phyloP scores from a whole-genome alignment of 2,797 vertebrate genomes.

The Hephaestus fuliginosus region DNA sequence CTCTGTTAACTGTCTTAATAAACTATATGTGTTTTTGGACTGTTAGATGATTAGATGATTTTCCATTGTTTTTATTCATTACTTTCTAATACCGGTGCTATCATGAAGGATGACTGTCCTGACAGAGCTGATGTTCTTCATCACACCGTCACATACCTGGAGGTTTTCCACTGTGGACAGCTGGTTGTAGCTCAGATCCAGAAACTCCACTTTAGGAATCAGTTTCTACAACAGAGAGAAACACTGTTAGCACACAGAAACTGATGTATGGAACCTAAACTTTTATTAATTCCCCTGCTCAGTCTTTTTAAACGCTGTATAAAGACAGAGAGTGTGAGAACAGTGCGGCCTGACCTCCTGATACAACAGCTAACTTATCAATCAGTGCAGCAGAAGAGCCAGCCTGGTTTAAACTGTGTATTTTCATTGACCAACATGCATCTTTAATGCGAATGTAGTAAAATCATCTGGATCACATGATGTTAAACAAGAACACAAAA shows the following conservation, averaged over 20 bases:
- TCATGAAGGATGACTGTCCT: background rate
- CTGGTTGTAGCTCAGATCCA: constrained; percentile 96
- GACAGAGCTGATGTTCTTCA: background rate
- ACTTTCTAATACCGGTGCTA: background rate
- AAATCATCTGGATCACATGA: background rate
- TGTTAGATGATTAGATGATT: background rate
- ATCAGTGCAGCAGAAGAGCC: background rate
- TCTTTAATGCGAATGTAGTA: background rate
- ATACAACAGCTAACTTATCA: background rate
- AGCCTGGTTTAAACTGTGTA: background rate
- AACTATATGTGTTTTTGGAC: background rate
- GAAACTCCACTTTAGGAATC: constrained; percentile 95
- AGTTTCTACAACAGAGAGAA: constrained; percentile 87
- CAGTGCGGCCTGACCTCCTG: background rate
- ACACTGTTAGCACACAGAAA: background rate
- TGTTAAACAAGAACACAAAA: background rate
- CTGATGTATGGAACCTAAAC: background rate
- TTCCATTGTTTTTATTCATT: too few relatives aligned
- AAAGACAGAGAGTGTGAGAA: background rate
- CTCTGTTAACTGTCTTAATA: background rate
- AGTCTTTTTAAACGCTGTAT: background rate
- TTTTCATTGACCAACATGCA: background rate
- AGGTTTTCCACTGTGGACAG: constrained; percentile 93
- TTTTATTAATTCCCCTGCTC: background rate
- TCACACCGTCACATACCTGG: constrained; percentile 84